Conservation (phyloP, 2,113 vertebrate genomes). For the Muntiacus muntjak region DNA sequence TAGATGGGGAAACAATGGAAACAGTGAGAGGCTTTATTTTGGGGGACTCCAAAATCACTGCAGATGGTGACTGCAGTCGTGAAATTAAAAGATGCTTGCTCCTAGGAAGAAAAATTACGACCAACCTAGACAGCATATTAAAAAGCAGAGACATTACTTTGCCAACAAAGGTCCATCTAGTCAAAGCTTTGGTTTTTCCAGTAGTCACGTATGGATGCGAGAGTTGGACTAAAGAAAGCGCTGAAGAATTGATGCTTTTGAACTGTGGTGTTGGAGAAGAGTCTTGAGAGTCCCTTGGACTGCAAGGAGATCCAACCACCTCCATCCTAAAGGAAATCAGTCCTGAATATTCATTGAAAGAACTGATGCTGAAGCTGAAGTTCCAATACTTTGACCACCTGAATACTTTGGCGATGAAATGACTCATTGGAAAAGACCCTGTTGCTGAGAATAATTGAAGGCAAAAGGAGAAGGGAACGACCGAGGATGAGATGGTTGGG, state of each 20-base stretch:
- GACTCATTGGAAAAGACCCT: not conserved
- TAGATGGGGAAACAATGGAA: not conserved
- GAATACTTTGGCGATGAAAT: not conserved
- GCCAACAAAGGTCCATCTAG: not conserved
- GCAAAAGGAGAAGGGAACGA: not conserved
- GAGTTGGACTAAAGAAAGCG: not conserved
- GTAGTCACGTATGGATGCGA: not conserved
- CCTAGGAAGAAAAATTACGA: not conserved
- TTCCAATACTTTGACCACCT: not conserved
- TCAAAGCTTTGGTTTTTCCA: not conserved
- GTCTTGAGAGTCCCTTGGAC: not conserved
- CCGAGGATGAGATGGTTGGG: not conserved
- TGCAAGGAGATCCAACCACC: not conserved
- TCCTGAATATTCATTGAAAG: not conserved
- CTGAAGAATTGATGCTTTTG: not conserved
- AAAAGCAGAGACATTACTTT: not conserved
- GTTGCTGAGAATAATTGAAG: not conserved
- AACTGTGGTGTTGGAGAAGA: not conserved
- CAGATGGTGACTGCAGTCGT: not conserved
- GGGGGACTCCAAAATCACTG: not conserved
- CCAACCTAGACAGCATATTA: not conserved
- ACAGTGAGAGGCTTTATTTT: not conserved
- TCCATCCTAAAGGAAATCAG: not conserved
- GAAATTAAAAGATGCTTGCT: not conserved
- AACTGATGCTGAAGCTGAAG: not conserved